phyloP scores from a whole-genome alignment of 2,888 invertebrate genomes.

The Bombylius major region DNA sequence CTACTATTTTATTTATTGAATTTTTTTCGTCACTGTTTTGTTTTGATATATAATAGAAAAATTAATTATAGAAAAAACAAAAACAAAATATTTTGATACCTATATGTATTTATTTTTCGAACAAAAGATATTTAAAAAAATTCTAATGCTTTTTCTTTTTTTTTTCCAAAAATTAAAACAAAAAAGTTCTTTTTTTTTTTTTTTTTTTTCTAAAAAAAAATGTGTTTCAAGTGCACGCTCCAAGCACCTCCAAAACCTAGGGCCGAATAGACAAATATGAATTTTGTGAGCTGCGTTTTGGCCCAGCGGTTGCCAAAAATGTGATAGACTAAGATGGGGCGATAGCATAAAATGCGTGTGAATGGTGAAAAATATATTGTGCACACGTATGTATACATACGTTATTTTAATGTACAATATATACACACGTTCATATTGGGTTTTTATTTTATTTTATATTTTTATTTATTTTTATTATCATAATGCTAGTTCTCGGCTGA shows the following conservation, averaged over 20 bases:
- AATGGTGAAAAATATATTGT: slow-evolving; percentile 16
- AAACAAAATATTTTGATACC: too few relatives aligned
- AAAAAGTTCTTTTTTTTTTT: not conserved
- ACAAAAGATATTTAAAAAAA: not conserved
- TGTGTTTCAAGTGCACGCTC: slow-evolving; percentile 21
- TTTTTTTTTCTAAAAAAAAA: not conserved
- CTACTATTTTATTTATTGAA: too few relatives aligned
- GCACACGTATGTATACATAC: slow-evolving; percentile 7
- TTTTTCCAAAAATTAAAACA: not conserved
- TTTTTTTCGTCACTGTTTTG: too few relatives aligned
- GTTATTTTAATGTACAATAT: slow-evolving; percentile 9
- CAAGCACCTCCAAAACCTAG: slow-evolving; percentile 39
- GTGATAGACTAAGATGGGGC: slow-evolving; percentile 22
- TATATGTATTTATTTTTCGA: too few relatives aligned
- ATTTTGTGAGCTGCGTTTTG: slow-evolving; percentile 35
- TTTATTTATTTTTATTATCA: too few relatives aligned
- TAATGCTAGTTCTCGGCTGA: too few relatives aligned
- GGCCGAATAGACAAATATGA: slow-evolving; percentile 38
- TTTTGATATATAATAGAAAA: too few relatives aligned
- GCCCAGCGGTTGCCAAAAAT: slow-evolving; percentile 19
- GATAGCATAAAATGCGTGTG: slow-evolving; percentile 23
- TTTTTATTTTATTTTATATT: too few relatives aligned
- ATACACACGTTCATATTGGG: too few relatives aligned
- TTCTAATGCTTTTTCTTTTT: not conserved
- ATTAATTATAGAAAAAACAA: too few relatives aligned